Conservation (phyloP, 1,140 invertebrate species). For the Drosophila ananassae region DNA sequence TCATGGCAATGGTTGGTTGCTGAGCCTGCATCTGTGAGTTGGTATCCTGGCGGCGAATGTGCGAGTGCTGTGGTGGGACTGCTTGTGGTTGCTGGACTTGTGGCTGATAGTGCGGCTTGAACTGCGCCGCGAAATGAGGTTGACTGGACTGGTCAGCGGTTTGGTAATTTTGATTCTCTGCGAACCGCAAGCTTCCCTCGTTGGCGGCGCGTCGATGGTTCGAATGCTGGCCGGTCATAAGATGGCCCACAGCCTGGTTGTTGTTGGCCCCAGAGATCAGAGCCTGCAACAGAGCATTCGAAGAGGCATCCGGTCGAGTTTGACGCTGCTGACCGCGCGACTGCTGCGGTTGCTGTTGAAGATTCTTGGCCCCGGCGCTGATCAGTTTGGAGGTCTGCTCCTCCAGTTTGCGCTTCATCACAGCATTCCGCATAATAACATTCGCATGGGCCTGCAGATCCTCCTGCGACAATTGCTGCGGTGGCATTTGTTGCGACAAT, state of each 20-base stretch:
- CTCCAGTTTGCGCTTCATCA: constrained; percentile 80
- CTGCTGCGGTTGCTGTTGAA: constrained; percentile 32
- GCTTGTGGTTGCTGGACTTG: constrained; percentile 13
- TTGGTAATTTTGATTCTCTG: constrained; percentile 50
- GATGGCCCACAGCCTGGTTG: constrained; percentile 11
- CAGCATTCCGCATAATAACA: constrained; percentile 79
- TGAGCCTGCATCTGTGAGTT: constrained; percentile 34
- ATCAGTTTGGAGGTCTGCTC: constrained; percentile 67
- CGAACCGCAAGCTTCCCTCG: constrained; percentile 32
- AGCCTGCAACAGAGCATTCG: constrained; percentile 63
- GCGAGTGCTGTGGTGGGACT: background rate
- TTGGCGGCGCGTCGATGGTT: constrained; percentile 19
- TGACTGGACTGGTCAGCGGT: constrained; percentile 35
- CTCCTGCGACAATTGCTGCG: constrained; percentile 68
- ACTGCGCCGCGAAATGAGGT: constrained; percentile 28
- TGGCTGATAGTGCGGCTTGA: constrained; percentile 38
- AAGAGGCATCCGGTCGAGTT: constrained; percentile 40
- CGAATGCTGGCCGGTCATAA: constrained; percentile 22
- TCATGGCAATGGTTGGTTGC: constrained; percentile 44
- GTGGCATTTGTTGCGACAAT: constrained; percentile 23
- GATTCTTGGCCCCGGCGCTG: constrained; percentile 31
- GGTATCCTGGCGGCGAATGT: constrained; percentile 40
- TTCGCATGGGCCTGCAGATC: constrained; percentile 78
- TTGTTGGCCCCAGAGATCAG: constrained; percentile 58
- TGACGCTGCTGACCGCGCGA: constrained; percentile 31